Percentiles rank a stretch among this genome's conserved stretches.
Evolutionary conservation across 2,797 vertebrate species (phyloP).

Genomic region (Lindbergichthys nudifrons): DNA sequence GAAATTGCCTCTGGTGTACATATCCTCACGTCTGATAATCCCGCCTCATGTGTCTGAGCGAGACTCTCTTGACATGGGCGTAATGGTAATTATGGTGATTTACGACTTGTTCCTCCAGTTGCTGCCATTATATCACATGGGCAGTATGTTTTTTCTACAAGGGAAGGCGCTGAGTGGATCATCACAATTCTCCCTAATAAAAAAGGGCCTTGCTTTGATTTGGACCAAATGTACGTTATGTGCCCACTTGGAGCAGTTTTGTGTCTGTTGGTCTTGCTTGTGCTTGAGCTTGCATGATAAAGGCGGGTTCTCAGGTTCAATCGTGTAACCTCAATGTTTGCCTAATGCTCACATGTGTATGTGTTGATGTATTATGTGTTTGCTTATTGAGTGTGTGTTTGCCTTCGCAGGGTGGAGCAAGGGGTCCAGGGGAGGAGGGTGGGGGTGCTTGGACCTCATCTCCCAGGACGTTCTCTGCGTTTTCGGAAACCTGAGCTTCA

Average conservation of each 20-base stretch:
- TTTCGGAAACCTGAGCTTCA: constrained; percentile 80
- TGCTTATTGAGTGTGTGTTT: constrained; percentile 60
- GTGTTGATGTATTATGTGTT: constrained; percentile 56
- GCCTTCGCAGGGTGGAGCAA: constrained; percentile 50
- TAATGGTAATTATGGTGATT: constrained; percentile 76
- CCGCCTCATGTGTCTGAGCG: constrained; percentile 56
- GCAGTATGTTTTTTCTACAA: constrained; percentile 25
- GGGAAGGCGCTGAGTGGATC: constrained; percentile 25
- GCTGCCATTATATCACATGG: constrained; percentile 48
- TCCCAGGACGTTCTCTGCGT: constrained; percentile 69
- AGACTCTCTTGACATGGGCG: constrained; percentile 64
- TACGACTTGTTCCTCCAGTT: constrained; percentile 71
- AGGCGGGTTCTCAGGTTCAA: constrained; percentile 36
- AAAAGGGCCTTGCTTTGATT: constrained; percentile 43
- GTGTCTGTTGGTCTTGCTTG: constrained; percentile 2
- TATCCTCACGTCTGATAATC: constrained; percentile 64
- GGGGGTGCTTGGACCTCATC: constrained; percentile 53
- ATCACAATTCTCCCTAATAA: constrained; percentile 28
- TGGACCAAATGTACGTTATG: constrained; percentile 23
- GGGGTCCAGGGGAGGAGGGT: constrained; percentile 45
- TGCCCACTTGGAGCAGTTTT: constrained; percentile 10
- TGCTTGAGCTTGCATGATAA: constrained; percentile 24
- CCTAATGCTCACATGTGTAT: constrained; percentile 26
- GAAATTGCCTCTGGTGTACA: constrained; percentile 64
- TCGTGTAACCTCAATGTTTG: constrained; percentile 47